Conservation (phyloP, 2,113 vertebrate species). For the Alosa alosa region DNA sequence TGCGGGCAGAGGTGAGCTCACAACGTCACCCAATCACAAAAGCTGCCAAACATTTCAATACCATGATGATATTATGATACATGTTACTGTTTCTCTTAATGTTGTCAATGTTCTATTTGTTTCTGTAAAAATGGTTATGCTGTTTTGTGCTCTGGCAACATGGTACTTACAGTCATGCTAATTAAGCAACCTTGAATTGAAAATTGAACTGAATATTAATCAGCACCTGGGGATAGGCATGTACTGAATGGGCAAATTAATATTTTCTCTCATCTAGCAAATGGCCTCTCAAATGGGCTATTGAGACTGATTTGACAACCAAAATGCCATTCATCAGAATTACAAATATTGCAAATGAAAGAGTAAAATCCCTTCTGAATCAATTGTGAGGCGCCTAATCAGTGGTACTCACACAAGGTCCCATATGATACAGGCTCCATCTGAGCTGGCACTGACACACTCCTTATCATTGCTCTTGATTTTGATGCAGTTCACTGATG, state of each 20-base stretch:
- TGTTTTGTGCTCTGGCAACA: no score
- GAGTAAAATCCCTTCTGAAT: background rate
- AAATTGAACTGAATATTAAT: background rate
- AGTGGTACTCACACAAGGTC: conserved; percentile 79
- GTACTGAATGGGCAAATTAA: background rate
- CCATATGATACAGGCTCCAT: conserved; percentile 87
- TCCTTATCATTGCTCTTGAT: conserved; percentile 77
- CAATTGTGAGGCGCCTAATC: background rate
- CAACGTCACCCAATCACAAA: background rate
- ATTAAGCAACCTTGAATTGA: no score
- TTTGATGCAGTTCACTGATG: conserved; percentile 75
- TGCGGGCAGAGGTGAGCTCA: conserved; percentile 49
- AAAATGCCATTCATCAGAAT: background rate
- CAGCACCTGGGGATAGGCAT: background rate
- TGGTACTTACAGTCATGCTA: no score
- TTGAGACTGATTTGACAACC: background rate
- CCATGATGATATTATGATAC: background rate
- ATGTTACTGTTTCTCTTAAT: no score
- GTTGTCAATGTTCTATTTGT: no score
- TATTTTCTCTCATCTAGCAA: background rate
- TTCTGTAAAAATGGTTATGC: no score
- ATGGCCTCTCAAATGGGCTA: background rate
- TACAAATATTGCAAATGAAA: background rate
- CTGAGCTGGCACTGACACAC: conserved; percentile 79
- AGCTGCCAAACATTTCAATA: conserved; percentile 19